Base-by-base conservation (phyloP, 2,113 vertebrate genomes). In the Illadopsis cleaveri region DNA sequence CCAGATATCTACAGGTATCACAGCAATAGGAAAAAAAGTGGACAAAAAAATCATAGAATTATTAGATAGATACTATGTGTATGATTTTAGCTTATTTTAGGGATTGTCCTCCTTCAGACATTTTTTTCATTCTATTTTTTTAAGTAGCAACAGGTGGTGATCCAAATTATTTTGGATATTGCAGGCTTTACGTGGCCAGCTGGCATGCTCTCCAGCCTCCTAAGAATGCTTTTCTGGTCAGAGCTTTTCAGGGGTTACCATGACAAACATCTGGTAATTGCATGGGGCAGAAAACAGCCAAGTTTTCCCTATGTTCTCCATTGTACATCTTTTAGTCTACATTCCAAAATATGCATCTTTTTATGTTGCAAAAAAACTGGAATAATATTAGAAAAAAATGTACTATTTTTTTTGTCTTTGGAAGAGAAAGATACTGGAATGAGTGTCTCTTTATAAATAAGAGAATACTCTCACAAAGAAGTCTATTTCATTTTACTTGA, bases 261-360 rank as follows among this genome's bases (percentile, higher is more conserved):
- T 73, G 86, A 90, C 85, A 94, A 95, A 97, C 82, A 97, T 94
- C 87, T 97, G 91, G 87, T 79, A 95, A 86, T 70, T 93, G 68
- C 89, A 96, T 65, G 62, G 82, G 61, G 81, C 65, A 91, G 40
- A 27, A 90, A 91, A 72, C 30, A 88, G 92, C 75, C 90, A 95
- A 82, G 28, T 78, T 88, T 87, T 75, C 58, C 51, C 65, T 89
- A 21, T 82, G 78, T 87, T 96, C 62, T 93, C 45, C 53, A 68
- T 75, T 75, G 68, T 75, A 78, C 37, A 93, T 64, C 48, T 83
- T 91, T 77, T 28, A 89, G 37, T 70, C 58, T 84, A 44, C 20
- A 24, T 93, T 90, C 45, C 81, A 90, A 83, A 92, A 76, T 79
- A 82, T 25, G 35, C 48, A 58, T 81, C 38, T 76, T 79, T 86